These are phyloP conservation scores for Drosophila cyrtoloma DNA, from an alignment of 2,888 invertebrate genomes.

Conservation along the genomic window DNA sequence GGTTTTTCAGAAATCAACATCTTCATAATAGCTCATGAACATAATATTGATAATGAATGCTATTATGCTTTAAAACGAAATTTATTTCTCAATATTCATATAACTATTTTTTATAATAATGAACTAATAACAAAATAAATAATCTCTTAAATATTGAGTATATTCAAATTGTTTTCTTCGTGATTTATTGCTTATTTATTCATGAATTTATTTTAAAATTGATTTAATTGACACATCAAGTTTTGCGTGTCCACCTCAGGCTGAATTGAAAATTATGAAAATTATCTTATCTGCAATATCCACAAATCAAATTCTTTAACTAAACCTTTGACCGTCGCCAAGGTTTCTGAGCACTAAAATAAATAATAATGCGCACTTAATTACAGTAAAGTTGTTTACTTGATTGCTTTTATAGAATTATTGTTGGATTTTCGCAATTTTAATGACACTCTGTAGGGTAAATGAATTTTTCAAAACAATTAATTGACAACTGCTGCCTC, in stretches of 20 bases:
- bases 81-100: slow-evolving; percentile 1
- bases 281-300: not conserved
- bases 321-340: not conserved
- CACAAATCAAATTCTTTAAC: not conserved
- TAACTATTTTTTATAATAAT: not conserved
- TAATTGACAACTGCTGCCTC: slow-evolving; percentile 35
- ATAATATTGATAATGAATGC: not conserved
- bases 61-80: slow-evolving; percentile 5
- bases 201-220: not conserved
- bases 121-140: not conserved
- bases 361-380: not conserved
- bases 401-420: slow-evolving; percentile 4
- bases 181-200: not conserved
- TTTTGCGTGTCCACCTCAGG: not conserved
- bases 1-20: slow-evolving; percentile 12
- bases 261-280: not conserved
- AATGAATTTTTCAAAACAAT: slow-evolving; percentile 24
- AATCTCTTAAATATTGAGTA: not conserved
- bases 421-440: slow-evolving; percentile 7
- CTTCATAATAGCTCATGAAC: slow-evolving; percentile 10
- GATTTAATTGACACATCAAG: not conserved
- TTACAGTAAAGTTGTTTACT: not conserved
- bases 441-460: slow-evolving; percentile 29
- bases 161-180: not conserved
- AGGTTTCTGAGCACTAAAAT: not conserved